Evolutionary conservation across 1,140 invertebrate species (phyloP).

Genomic region (Drosophila sp.): DNA sequence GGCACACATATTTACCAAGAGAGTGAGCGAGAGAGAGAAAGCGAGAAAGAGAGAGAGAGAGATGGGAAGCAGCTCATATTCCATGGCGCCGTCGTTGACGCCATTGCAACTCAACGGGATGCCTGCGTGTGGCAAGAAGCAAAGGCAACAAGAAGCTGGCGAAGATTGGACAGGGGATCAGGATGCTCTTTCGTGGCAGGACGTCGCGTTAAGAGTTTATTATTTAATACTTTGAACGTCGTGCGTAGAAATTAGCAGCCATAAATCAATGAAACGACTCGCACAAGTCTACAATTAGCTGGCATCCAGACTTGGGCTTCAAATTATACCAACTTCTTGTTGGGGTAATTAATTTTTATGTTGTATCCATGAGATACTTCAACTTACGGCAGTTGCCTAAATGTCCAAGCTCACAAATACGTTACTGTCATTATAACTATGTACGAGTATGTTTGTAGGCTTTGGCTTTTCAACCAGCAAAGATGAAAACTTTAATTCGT

Average conservation of each 20-base stretch:
- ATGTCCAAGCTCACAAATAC: conserved; percentile 12
- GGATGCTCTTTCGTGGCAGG: conserved; percentile 45
- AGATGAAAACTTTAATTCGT: not conserved
- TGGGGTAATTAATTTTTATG: conserved; percentile 71
- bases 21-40: not conserved
- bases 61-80: conserved; percentile 55
- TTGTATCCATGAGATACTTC: conserved; percentile 25
- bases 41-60: not conserved
- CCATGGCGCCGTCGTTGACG: conserved; percentile 55
- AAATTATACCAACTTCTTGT: conserved; percentile 60
- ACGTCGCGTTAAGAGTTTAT: conserved; percentile 71
- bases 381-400: conserved; percentile 14
- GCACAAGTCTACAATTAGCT: conserved; percentile 78
- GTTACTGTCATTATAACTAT: not conserved
- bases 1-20: not conserved
- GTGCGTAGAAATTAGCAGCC: conserved; percentile 78
- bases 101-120: conserved; percentile 56
- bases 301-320: conserved; percentile 41
- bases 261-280: conserved; percentile 81
- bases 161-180: conserved; percentile 32
- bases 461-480: not conserved
- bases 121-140: not conserved
- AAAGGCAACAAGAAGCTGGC: not conserved
- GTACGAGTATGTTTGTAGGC: not conserved
- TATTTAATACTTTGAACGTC: conserved; percentile 79